Evolutionary conservation across 2,113 vertebrate genomes (phyloP).

Genomic region (Mus spicilegus): DNA sequence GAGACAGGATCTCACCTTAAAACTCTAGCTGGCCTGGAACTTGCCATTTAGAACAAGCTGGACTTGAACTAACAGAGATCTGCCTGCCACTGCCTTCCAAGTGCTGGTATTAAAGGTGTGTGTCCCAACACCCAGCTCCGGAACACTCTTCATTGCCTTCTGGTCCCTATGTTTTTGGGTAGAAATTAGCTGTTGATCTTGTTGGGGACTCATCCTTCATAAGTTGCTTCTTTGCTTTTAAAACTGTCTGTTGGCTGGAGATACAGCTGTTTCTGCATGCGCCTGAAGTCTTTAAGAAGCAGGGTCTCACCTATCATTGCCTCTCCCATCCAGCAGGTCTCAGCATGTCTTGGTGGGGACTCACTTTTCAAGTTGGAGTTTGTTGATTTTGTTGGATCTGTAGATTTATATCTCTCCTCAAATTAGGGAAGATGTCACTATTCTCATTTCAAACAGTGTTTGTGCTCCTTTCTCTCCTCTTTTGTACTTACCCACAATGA

Average conservation of each 20-base stretch:
- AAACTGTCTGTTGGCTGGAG: background rate
- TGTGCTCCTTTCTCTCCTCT: background rate
- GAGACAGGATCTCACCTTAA: background rate
- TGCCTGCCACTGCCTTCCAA: background rate
- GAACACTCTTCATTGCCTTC: background rate
- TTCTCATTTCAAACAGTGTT: background rate
- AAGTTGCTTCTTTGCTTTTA: background rate
- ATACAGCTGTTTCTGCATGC: background rate
- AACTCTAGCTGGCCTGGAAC: background rate
- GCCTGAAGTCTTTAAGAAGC: background rate
- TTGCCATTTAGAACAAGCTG: background rate
- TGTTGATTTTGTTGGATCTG: background rate
- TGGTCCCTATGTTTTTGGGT: background rate
- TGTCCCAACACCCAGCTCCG: background rate
- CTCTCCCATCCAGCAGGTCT: background rate
- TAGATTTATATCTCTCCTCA: background rate
- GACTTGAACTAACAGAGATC: background rate
- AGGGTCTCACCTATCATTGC: background rate
- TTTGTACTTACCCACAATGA: background rate
- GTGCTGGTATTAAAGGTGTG: background rate
- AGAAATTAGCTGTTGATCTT: background rate
- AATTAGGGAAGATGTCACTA: background rate
- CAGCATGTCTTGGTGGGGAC: background rate
- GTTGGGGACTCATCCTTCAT: background rate
- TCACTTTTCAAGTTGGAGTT: background rate